Conservation (phyloP, 2,113 vertebrate genomes). For the Apodemus sylvaticus region DNA sequence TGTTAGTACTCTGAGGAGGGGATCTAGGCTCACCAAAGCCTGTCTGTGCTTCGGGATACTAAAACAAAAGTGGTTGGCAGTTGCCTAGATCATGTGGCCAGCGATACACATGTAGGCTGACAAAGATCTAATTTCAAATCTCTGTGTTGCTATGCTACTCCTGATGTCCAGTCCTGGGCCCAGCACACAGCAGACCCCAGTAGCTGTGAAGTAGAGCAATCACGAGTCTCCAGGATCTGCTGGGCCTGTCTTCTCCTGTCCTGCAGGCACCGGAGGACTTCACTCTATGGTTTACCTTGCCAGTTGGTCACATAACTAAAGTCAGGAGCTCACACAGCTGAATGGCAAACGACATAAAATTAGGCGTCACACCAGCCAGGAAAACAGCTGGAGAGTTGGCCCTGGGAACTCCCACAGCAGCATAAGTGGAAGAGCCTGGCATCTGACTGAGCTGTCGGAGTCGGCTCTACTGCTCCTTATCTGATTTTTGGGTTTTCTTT, state of each 20-base stretch:
- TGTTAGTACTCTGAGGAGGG: too few relatives aligned
- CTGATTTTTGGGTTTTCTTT: slow-evolving; percentile 13
- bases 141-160: not conserved
- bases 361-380: not conserved
- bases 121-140: not conserved
- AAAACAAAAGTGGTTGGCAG: not conserved
- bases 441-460: not conserved
- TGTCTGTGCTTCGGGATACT: not conserved
- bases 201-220: not conserved
- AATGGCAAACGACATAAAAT: not conserved
- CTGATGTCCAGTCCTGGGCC: not conserved
- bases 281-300: not conserved
- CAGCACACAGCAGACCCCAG: not conserved
- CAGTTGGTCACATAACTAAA: not conserved
- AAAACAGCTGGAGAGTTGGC: not conserved
- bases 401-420: not conserved
- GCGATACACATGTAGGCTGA: not conserved
- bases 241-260: not conserved
- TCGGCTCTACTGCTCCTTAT: not conserved
- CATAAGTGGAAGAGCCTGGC: not conserved
- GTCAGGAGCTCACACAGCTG: not conserved
- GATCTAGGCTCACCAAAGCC: not conserved
- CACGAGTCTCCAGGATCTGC: not conserved
- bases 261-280: not conserved
- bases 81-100: not conserved